phyloP scores from a whole-genome alignment of 2,888 invertebrate species.

The Nudaria mundana region DNA sequence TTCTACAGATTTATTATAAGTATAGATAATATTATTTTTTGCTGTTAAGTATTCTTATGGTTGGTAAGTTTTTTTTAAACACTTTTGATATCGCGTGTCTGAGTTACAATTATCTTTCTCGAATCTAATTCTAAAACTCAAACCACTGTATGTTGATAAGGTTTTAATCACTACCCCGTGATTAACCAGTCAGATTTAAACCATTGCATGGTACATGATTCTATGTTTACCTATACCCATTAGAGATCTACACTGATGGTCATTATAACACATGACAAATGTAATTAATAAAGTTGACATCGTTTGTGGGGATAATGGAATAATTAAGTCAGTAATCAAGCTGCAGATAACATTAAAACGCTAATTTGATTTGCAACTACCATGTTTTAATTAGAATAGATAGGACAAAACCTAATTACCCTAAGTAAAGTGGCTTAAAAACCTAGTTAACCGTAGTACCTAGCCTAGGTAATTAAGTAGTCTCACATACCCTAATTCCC shows the following conservation, averaged over 20 bases:
- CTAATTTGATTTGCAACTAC: slow-evolving; percentile 31
- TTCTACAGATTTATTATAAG: too few species aligned
- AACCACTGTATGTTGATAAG: slow-evolving; percentile 29
- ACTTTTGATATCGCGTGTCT: not conserved
- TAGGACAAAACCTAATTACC: too few species aligned
- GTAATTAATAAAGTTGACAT: slow-evolving; percentile 50
- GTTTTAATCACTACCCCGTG: slow-evolving; percentile 32
- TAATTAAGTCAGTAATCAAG: slow-evolving; percentile 44
- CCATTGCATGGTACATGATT: slow-evolving; percentile 4
- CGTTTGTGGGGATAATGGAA: slow-evolving; percentile 41
- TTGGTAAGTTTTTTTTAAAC: not conserved
- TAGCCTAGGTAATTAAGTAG: too few species aligned
- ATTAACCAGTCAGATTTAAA: slow-evolving; percentile 20
- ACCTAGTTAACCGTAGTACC: not conserved
- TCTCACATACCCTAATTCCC: too few species aligned
- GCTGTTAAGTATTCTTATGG: not conserved
- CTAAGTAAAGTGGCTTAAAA: too few species aligned
- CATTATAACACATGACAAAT: slow-evolving; percentile 36
- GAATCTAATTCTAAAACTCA: slow-evolving; percentile 7
- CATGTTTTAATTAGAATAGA: too few species aligned
- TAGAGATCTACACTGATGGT: slow-evolving; percentile 25
- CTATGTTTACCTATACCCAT: slow-evolving; percentile 3
- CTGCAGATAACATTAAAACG: slow-evolving; percentile 33
- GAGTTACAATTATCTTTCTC: slow-evolving; percentile 13
- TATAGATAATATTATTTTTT: too few species aligned